Percentiles rank a stretch among this genome's conserved stretches.
phyloP scores from a whole-genome alignment of 2,113 vertebrate species.

The Anhinga rufa region DNA sequence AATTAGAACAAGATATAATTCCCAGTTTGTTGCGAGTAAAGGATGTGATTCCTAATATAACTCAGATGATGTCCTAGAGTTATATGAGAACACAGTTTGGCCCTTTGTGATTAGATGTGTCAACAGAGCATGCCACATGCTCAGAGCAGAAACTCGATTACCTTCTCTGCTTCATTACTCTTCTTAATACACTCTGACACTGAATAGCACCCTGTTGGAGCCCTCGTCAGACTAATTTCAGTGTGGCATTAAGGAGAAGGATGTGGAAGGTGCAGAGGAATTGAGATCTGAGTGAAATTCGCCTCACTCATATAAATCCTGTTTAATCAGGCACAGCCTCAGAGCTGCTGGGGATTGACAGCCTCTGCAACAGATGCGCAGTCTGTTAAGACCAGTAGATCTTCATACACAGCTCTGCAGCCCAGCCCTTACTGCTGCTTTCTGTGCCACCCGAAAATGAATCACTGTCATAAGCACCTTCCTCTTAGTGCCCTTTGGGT shows the following conservation, averaged over 20 bases:
- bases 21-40: not conserved
- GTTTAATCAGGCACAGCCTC: constrained; percentile 18
- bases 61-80: constrained; percentile 26
- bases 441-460: not conserved
- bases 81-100: not conserved
- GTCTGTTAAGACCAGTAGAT: not conserved
- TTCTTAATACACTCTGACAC: constrained; percentile 40
- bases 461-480: not conserved
- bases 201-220: constrained; percentile 22
- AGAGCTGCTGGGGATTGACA: not conserved
- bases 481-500: not conserved
- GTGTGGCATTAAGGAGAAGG: constrained; percentile 16
- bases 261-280: constrained; percentile 19
- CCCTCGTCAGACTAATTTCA: constrained; percentile 34
- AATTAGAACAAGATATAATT: not conserved
- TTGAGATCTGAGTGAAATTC: constrained; percentile 5
- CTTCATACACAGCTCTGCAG: not conserved
- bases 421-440: not conserved
- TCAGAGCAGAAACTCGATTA: constrained; percentile 38
- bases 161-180: constrained; percentile 45
- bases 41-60: not conserved
- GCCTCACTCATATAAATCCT: constrained; percentile 32
- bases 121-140: constrained; percentile 11
- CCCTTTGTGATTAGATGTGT: constrained; percentile 46
- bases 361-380: not conserved